Base-by-base conservation (phyloP, 2,113 vertebrate species). In the Epinephelus moara region DNA sequence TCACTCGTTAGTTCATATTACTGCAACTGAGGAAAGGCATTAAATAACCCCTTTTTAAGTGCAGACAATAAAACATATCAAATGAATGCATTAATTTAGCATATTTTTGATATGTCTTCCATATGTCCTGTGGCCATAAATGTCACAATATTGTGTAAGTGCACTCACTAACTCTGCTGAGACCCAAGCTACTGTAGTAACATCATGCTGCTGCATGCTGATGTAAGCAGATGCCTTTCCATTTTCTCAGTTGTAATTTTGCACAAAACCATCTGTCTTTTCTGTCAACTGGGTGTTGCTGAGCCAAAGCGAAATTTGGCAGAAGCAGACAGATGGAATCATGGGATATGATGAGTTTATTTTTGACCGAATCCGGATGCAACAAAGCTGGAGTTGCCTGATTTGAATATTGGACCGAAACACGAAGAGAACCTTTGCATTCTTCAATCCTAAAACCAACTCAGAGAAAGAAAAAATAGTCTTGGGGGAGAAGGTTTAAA, bases 401-500 rank as follows among this genome's bases (percentile, higher is more conserved):
- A 55, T 88, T 75, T 30, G 63, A 73, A 76, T 13, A 70, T 12
- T 47, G 40, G 33, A 49, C 18, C 49, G 6, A 75, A 73, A 67
- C 10, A 61, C 37, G 75, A 17, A 5, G 40, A 59, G 11, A 62
- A 70, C 8, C 37, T 70, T 73, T 80, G 49, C 13, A 57, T 49
- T 56, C 4, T 40, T n/a, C 21, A 77, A 59, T 50, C 15, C 9
- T n/a, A 33, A 53, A 73, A 67, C 13, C 42, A n/a, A 33, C 30
- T 62, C 12, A 42, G 15, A 47, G 13, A 21, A 14, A 33, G 30
- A 27, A 42, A 53, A 50, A 59, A 6, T n/a, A 6, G 7, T 49
- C 62, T 21, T 40, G 18, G 11, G 2, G 18, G 40, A 73, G 5
- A 70, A 40, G 66, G n/a, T 63, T 84, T 53, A 40, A 59, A 60